Conservation (phyloP, 2,888 invertebrate species). For the Pemphredon lugubris region DNA sequence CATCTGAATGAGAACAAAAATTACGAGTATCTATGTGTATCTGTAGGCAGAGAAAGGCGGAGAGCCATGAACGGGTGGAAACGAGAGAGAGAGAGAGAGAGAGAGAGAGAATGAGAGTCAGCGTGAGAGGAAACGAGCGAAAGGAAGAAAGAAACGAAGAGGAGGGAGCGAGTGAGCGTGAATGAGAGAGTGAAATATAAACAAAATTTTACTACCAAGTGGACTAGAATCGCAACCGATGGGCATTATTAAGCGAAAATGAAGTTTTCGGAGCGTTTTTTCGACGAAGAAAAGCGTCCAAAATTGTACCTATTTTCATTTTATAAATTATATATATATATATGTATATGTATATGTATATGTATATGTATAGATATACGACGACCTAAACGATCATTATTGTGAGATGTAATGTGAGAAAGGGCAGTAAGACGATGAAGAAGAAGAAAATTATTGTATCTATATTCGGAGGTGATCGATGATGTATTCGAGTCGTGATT, state of each 20-base stretch:
- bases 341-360: conserved; percentile 70
- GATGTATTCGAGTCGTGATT: conserved; percentile 80
- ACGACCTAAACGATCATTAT: conserved; percentile 78
- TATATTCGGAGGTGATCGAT: conserved; percentile 79
- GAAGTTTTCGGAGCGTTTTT: conserved; percentile 80
- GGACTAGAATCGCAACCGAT: conserved; percentile 81
- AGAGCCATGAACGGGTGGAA: conserved; percentile 12
- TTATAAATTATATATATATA: conserved; percentile 79
- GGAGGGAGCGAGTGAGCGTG: conserved; percentile 45
- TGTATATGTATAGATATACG: conserved; percentile 77
- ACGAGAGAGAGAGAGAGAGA: conserved; percentile 16
- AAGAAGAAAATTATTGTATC: conserved; percentile 78
- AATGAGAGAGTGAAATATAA: conserved; percentile 57
- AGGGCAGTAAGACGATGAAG: conserved; percentile 41
- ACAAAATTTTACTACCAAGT: conserved; percentile 81
- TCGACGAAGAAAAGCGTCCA: conserved; percentile 79
- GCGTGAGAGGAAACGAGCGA: conserved; percentile 33
- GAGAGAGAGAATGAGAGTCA: conserved; percentile 21
- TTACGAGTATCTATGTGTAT: conserved; percentile 31
- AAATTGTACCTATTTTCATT: conserved; percentile 81
- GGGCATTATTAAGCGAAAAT: conserved; percentile 79
- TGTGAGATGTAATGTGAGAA: conserved; percentile 72
- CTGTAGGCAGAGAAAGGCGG: not conserved
- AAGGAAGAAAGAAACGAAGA: too few species aligned
- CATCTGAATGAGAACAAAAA: conserved; percentile 38